These are phyloP conservation scores for Brenthis hecate DNA, from an alignment of 2,888 invertebrate species.

Conservation along the genomic window DNA sequence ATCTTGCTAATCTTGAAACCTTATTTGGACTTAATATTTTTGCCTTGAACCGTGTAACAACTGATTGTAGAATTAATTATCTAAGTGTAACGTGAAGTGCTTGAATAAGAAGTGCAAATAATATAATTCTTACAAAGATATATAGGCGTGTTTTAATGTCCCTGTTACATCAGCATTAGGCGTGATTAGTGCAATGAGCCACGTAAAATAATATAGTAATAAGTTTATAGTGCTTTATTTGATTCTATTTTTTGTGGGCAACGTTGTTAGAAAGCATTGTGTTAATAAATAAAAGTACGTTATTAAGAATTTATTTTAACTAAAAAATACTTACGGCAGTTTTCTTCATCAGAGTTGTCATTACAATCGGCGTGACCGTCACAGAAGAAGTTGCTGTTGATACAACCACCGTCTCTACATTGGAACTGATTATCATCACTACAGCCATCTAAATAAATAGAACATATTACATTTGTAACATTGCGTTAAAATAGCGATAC, in stretches of 20 bases:
- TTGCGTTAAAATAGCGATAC: neutral
- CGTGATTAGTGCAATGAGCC: constrained; percentile 36
- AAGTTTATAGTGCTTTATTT: constrained; percentile 8
- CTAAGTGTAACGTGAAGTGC: constrained; percentile 19
- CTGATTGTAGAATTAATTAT: neutral
- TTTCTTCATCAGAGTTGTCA: constrained; percentile 84
- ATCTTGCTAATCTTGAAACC: too few relatives aligned
- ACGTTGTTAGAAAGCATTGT: constrained; percentile 9
- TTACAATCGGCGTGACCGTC: constrained; percentile 83
- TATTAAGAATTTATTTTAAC: neutral
- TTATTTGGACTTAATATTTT: too few relatives aligned
- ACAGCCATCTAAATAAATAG: constrained; percentile 51
- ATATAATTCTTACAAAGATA: constrained; percentile 10
- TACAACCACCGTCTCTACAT: constrained; percentile 81
- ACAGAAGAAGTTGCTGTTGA: constrained; percentile 83
- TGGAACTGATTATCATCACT: constrained; percentile 51
- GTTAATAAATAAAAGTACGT: neutral
- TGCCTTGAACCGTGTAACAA: too few relatives aligned
- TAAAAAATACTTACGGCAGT: constrained; percentile 70
- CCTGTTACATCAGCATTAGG: constrained; percentile 23
- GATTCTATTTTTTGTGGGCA: constrained; percentile 13
- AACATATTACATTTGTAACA: neutral
- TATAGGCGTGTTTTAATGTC: constrained; percentile 28
- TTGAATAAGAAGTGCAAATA: constrained; percentile 21
- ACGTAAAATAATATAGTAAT: constrained; percentile 19